phyloP scores from a whole-genome alignment of 2,113 vertebrate genomes.

The Macrotis lagotis region DNA sequence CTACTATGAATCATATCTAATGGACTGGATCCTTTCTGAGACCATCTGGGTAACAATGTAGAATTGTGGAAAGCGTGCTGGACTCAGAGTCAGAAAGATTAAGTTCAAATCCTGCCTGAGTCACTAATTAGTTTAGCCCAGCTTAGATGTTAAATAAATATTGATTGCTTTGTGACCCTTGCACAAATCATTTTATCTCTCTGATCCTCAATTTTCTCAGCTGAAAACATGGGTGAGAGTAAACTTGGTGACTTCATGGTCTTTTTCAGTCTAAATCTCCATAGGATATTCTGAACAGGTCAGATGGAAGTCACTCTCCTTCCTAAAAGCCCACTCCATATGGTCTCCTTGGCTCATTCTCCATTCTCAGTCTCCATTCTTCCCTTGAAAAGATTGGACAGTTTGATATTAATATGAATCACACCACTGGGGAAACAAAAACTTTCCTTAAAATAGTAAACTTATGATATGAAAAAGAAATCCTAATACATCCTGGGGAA shows the following conservation, averaged over 20 bases:
- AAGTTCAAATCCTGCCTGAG: background rate
- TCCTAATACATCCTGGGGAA: background rate
- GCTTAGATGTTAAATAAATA: no score
- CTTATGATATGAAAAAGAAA: background rate
- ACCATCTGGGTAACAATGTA: background rate
- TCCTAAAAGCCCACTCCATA: background rate
- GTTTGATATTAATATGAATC: background rate
- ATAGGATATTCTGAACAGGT: background rate
- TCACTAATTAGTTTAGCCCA: no score
- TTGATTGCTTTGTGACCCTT: background rate
- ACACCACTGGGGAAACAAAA: background rate
- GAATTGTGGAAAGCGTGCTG: background rate
- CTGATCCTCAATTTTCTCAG: background rate
- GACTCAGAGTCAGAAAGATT: background rate
- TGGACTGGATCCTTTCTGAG: background rate
- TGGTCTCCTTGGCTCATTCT: background rate
- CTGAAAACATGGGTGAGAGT: background rate
- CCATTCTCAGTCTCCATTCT: background rate
- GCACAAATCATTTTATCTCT: background rate
- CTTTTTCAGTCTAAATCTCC: background rate
- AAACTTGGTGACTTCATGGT: no score
- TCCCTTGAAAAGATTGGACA: background rate
- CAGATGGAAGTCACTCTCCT: background rate
- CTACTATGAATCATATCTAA: no score
- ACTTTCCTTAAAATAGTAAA: background rate